Evolutionary conservation across 2,113 vertebrate genomes (phyloP).

Genomic region (Pituophis catenifer): DNA sequence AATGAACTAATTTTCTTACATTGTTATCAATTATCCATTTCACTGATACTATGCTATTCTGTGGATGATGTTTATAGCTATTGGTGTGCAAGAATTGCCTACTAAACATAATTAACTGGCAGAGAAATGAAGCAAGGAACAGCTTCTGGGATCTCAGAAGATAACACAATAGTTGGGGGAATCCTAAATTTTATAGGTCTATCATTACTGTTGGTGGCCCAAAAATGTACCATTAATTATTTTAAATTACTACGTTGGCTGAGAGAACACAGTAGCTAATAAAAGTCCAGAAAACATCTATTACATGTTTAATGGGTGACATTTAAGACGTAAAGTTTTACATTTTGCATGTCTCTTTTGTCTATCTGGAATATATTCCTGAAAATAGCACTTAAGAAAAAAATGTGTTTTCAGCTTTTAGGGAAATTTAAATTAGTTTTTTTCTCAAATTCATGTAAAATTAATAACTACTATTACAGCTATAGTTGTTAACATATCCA

Average conservation of each 20-base stretch:
- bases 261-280: constrained; percentile 53
- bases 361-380: constrained; percentile 8
- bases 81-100: neutral
- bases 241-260: constrained; percentile 47
- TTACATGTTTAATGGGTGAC: constrained; percentile 54
- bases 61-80: neutral
- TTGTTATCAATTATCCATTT: neutral
- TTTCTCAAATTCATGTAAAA: neutral
- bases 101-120: neutral
- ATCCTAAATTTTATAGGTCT: constrained; percentile 42
- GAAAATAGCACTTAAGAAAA: neutral
- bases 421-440: neutral
- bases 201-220: constrained; percentile 16
- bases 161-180: constrained; percentile 8
- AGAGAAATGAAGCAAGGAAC: constrained; percentile 28
- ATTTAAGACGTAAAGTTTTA: constrained; percentile 62
- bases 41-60: neutral
- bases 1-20: neutral
- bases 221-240: constrained; percentile 47
- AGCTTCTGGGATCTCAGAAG: constrained; percentile 25
- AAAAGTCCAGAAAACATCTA: constrained; percentile 53
- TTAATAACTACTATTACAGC: neutral
- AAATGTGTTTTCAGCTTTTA: constrained; percentile 4
- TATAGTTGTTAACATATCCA: neutral
- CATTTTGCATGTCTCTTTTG: constrained; percentile 47